Percentiles rank a stretch among this genome's conserved stretches.
phyloP scores from a whole-genome alignment of 2,888 invertebrate genomes.

The Graphium colonna region DNA sequence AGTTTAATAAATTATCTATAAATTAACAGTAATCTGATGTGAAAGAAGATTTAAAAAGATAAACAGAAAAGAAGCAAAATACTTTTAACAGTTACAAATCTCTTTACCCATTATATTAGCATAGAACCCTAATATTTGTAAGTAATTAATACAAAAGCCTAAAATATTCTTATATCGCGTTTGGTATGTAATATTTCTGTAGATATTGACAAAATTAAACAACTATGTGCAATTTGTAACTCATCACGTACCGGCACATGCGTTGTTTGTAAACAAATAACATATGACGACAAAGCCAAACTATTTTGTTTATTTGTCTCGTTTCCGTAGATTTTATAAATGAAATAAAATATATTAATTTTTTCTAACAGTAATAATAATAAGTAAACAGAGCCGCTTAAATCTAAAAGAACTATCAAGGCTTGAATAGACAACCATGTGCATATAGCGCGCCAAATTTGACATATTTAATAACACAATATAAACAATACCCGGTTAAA shows the following conservation, averaged over 20 bases:
- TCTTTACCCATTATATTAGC: too few species aligned
- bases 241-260: constrained; percentile 53
- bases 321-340: constrained; percentile 34
- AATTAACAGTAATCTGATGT: too few species aligned
- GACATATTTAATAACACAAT: constrained; percentile 31
- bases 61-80: too few species aligned
- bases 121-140: too few species aligned
- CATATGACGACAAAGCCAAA: constrained; percentile 57
- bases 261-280: constrained; percentile 77
- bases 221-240: constrained; percentile 26
- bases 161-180: background rate
- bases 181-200: background rate
- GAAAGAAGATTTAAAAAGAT: too few species aligned
- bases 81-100: too few species aligned
- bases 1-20: too few species aligned
- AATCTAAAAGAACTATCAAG: constrained; percentile 31
- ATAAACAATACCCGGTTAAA: background rate
- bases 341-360: constrained; percentile 14
- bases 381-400: constrained; percentile 37
- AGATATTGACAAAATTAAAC: constrained; percentile 8
- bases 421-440: constrained; percentile 54
- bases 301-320: constrained; percentile 31
- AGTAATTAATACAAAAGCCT: too few species aligned
- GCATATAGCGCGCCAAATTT: constrained; percentile 66
- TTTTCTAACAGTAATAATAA: background rate